Base-by-base conservation (phyloP, 2,113 vertebrate genomes). In the Cinclus mexicanus region DNA sequence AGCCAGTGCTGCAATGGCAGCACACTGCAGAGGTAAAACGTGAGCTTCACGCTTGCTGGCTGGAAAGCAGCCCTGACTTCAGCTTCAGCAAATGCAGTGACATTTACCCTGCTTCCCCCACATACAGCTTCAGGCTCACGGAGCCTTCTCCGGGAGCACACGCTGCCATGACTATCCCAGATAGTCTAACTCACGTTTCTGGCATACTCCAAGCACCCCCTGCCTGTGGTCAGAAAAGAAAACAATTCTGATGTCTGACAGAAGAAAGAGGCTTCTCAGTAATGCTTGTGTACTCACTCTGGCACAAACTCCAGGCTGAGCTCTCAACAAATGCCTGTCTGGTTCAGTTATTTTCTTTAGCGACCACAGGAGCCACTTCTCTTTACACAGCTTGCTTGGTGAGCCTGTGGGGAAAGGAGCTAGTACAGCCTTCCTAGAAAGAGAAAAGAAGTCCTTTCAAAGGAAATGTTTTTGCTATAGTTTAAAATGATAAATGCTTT, bases 61-160 rank as follows among this genome's bases (percentile, higher is more conserved):
- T 92, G 90, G 68, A 93, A 93, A 92, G 90, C 63, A 81, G 70
- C 75, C 82, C 67, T 23, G 55, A 46, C 86, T 83, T 46, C 78
- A 85, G 67, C 65, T 68, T 60, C 55, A 91, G 90, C n/a, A 83
- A 85, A 76, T 2, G 61, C 88, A 53, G 13, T 65, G 67, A 90
- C 90, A 93, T 93, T 95, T 85, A 88, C 46, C 49, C 42, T 92
- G 79, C 70, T 52, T 55, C 29, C 77, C 47, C 74, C 0, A 1
- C 56, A 24, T 1, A 25, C 0, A 0, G 68, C 70, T 84, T 91
- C 0, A 0, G 56, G 65, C 2, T 6, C 69, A 13, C 20, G 9
- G 55, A 79, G 57, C 65, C 64, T 23, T 23, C 65, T 76, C 13
- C 1, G 10, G 52, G 65, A 85, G 67, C 44, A 26, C 20, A 26